Evolutionary conservation across 2,113 vertebrate genomes (phyloP).

Genomic region (Mustela nigripes): DNA sequence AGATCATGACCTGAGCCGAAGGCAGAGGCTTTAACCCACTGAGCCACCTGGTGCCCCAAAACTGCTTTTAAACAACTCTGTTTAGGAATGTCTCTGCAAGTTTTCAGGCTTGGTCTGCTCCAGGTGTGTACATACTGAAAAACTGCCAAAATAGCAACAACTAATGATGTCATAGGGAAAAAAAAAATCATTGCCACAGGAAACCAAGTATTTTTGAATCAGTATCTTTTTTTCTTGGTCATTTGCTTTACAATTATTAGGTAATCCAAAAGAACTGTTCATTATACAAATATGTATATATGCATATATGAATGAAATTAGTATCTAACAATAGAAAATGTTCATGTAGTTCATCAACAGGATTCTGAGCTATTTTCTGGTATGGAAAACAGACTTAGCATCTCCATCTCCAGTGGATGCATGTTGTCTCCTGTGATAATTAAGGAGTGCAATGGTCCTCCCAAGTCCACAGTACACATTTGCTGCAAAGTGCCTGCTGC

Average conservation of each 20-base stretch:
- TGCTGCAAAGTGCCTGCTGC: slow-evolving; percentile 90
- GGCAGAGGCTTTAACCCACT: too few species aligned
- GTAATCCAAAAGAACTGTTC: neutral
- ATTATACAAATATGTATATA: neutral
- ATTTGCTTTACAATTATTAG: neutral
- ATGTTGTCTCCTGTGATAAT: slow-evolving; percentile 93
- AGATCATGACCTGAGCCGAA: too few species aligned
- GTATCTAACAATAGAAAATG: neutral
- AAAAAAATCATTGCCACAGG: neutral
- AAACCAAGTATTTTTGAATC: neutral
- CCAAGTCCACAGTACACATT: slow-evolving; percentile 92
- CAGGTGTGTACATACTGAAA: neutral
- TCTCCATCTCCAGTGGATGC: slow-evolving; percentile 96
- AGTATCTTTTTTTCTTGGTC: neutral
- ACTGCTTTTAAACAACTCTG: neutral
- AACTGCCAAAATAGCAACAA: neutral
- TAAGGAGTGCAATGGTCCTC: slow-evolving; percentile 94
- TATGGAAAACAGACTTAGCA: slow-evolving; percentile 93
- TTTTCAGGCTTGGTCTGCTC: neutral
- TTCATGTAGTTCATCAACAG: slow-evolving; percentile 83
- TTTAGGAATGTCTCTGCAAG: neutral
- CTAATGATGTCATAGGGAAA: neutral
- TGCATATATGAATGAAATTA: neutral
- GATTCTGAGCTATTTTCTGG: slow-evolving; percentile 83
- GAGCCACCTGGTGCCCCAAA: neutral